Base-by-base conservation (phyloP, 2,797 vertebrate species). In the Notolabrus celidotus region DNA sequence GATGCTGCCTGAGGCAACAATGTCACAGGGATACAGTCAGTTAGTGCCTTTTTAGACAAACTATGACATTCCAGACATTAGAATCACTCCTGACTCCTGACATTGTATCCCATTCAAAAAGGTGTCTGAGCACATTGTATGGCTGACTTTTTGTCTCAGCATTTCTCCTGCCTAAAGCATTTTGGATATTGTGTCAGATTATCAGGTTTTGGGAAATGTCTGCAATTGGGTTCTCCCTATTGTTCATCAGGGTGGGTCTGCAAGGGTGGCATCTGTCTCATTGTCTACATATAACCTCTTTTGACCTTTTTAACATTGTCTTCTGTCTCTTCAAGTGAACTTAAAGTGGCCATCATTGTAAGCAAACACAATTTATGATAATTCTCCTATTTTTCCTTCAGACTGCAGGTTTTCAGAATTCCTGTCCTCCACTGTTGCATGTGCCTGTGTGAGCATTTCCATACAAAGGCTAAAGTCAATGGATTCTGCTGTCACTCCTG, bases 1-100 rank as follows among this genome's bases (percentile, higher is more conserved):
- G 73, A 80, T 78, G 84, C 76, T 69, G 88, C 92, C 83, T 4
- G 67, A 83, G 88, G 93, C 88, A 74, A 71, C 77, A 64, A 7
- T 61, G 73, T 81, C 86, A 80, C 74, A 38, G 67, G 57, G 75
- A 81, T 80, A 60, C 69, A 62, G 73, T 53, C 82, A 72, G 79
- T 62, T 27, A 27, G 38, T 43, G 61, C 71, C 2, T 22, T 77
- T 81, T 74, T 61, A 82, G 57, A 71, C 25, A 8, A 14, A 57
- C 67, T 69, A 20, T 79, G 80, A 74, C 54, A 62, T 83, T 82
- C 68, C 70, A 83, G 51, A 39, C 42, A 56, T 67, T 51, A 49
- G 49, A 56, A 62, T n/a, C 42, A 79, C 56, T 75, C 68, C 58
- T 8, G 9, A 22, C 57, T 67, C 49, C 61, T 3, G 9, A 64